Base-by-base conservation (phyloP, 1,140 invertebrate genomes). In the Berghia stephanieae region DNA sequence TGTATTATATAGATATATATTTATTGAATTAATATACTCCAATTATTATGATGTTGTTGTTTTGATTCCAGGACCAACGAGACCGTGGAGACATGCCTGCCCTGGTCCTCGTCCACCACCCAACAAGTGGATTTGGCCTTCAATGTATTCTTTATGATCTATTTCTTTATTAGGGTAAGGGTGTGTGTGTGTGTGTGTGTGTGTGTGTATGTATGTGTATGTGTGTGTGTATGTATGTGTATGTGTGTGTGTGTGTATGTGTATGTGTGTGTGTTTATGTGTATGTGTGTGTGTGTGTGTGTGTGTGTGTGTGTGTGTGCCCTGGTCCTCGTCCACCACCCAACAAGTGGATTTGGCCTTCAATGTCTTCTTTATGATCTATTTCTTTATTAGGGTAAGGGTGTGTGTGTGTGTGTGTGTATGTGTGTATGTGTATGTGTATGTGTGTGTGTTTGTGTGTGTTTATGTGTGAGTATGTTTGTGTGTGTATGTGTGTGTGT, bases 131-230 rank as follows among this genome's bases (percentile, higher is more conserved):
- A 99, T 94, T 94, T 99, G 94, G 98, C 97, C 92, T 99, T 99
- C 94, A 99, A 99, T 94, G 98, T 99, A 94, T 99, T 99, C 96
- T 99, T 99, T 96, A 98, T 99, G 96, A 96, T 99, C 92, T 99
- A 99, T 94, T 99, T 99, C 96, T 99, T 99, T 95, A 99, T 99
- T 95, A 94, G 98, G 94, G 98, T 99, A 94, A 97, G 96, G 97
- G 80, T 77, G 18, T 46, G 21, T 77, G 18, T 42, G 31, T 43
- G n/a, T 34, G 31, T 10, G 60, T 68, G 38, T 73, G 46, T 42
- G 42, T 42, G 36, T 40, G 44, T 42, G 24, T 63, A 55, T 24
- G 24, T 42, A 5, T 60, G 18, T 38, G 21, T 77, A 40, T 43
- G 24, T 2, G 42, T 55, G 36, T n/a, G 24, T 55, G 43, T 18